These are phyloP conservation scores for Oxystoma pomonae DNA, from an alignment of 2,888 invertebrate species.

Conservation along the genomic window DNA sequence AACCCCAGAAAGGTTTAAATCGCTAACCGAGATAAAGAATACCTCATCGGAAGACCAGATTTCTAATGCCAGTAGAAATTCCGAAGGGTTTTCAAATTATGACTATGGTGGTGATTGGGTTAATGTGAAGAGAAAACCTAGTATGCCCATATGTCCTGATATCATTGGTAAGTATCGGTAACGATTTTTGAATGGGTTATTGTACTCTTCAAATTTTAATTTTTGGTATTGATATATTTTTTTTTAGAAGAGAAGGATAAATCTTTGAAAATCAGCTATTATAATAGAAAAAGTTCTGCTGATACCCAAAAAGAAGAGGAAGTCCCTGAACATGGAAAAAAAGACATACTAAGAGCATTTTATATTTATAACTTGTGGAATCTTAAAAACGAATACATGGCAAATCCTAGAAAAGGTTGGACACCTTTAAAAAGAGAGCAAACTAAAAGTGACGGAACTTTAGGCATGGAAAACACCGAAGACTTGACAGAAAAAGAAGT, in stretches of 20 bases:
- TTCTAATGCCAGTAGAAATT: not conserved
- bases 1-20: slow-evolving; percentile 30
- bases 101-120: not conserved
- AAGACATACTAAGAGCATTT: slow-evolving; percentile 27
- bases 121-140: not conserved
- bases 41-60: not conserved
- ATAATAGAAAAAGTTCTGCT: not conserved
- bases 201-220: not conserved
- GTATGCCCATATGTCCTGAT: not conserved
- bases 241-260: not conserved
- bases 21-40: slow-evolving; percentile 5
- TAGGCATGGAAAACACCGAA: not conserved
- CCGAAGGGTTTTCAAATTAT: not conserved
- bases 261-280: no score
- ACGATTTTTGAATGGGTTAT: not conserved
- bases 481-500: slow-evolving; percentile 18
- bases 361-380: slow-evolving; percentile 39
- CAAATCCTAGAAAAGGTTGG: slow-evolving; percentile 38
- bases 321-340: not conserved
- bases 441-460: not conserved
- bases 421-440: slow-evolving; percentile 23
- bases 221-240: not conserved
- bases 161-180: not conserved
- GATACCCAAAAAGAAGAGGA: not conserved
- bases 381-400: slow-evolving; percentile 35